Evolutionary conservation across 1,140 invertebrate genomes (phyloP), one percentile per base, ranked within the genome.

Genomic region (Drosophila ananassae): DNA sequence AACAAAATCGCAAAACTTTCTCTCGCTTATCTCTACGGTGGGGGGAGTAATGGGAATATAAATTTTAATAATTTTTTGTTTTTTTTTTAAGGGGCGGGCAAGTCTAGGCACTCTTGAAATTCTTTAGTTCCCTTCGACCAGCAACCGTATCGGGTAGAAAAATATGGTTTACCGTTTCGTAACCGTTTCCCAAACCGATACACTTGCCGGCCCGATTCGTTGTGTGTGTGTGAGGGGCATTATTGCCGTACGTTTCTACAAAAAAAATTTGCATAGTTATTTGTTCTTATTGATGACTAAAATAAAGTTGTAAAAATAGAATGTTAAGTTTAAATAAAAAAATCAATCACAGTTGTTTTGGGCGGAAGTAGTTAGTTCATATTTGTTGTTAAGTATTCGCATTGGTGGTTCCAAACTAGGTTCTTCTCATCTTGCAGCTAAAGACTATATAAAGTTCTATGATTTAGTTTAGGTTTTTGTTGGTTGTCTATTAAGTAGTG

Each of bases 341-440:
- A 87, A 87, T 91, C 90, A 91, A 91, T 91, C 90, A 91, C 90
- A 91, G 90, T 91, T 91, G 90, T 91, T 44, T 91, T 91, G 90
- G 90, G 90, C 90, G 90, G 90, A 91, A 84, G 82, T 90, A 87
- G 82, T 77, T 73, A 61, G 63, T 62, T 44, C 17, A 9, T 44
- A 21, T 5, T 44, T 44, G 13, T 44, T 44, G n/a, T 72, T 85
- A 72, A 83, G 77, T 90, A 84, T 84, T 80, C 80, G 80, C 77
- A 41, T 74, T 61, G 44, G 7, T 78, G 79, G 63, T n/a, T n/a
- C n/a, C n/a, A 44, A 44, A 60, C 78, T 64, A 72, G 59, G 59
- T 78, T 66, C 28, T 47, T 22, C 44, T 47, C 44, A 22, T 10
- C 21, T 63, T 63, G 73, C 75, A 67, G 56, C 63, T 74, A 75